A percentile compares a stretch with the other conserved stretches of the same genome.
phyloP scores from a whole-genome alignment of 2,888 invertebrate species.

The Tipula unca region DNA sequence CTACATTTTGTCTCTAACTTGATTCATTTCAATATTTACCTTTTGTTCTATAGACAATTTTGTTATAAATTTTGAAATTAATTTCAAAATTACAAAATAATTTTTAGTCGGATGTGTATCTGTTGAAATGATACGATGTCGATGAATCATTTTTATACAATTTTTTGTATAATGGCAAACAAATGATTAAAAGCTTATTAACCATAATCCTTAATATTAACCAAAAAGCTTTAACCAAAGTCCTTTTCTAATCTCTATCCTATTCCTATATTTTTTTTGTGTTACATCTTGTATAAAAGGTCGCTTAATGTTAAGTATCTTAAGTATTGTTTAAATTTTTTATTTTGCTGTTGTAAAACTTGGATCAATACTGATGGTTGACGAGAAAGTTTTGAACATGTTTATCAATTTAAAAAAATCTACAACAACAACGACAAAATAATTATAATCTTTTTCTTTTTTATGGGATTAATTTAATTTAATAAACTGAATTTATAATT shows the following conservation, averaged over 20 bases:
- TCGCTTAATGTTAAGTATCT: neutral
- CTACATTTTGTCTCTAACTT: neutral
- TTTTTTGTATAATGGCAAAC: too few relatives aligned
- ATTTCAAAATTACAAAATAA: too few relatives aligned
- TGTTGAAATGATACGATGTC: too few relatives aligned
- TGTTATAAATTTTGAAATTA: too few relatives aligned
- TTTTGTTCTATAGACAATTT: too few relatives aligned
- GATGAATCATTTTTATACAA: too few relatives aligned
- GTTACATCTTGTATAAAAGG: neutral
- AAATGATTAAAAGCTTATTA: too few relatives aligned
- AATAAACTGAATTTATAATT: neutral
- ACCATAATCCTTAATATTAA: neutral
- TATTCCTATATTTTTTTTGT: neutral
- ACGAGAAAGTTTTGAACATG: neutral
- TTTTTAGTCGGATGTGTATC: too few relatives aligned
- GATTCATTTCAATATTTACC: too few relatives aligned
- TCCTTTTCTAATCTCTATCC: neutral
- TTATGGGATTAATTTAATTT: neutral
- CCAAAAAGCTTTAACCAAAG: neutral
- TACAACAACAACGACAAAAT: neutral
- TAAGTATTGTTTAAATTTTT: neutral
- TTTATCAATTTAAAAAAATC: neutral
- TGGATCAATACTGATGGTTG: neutral
- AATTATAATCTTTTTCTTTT: neutral
- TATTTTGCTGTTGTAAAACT: too few relatives aligned